Conservation (phyloP, 2,113 vertebrate genomes). For the Elephas maximus region DNA sequence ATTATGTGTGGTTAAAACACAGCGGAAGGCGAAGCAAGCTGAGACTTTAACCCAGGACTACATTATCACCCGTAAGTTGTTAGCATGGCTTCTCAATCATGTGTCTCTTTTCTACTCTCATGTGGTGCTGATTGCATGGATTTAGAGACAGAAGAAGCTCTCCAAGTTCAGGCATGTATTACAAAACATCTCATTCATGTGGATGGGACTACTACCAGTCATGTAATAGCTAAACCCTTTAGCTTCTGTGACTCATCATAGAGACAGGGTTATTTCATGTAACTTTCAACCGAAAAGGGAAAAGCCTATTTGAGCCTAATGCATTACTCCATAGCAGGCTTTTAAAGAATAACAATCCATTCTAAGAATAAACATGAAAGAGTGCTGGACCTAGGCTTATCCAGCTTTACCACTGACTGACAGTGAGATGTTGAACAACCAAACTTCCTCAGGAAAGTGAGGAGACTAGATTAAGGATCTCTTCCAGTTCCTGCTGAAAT, state of each 20-base stretch:
- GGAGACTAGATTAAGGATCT: neutral
- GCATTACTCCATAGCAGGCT: neutral
- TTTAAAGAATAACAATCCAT: conserved; percentile 50
- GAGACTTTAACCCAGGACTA: conserved; percentile 98
- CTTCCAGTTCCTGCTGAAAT: neutral
- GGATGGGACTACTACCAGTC: neutral
- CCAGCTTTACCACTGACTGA: neutral
- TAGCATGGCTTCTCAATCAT: neutral
- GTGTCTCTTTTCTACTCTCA: neutral
- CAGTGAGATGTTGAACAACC: neutral
- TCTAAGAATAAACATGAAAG: conserved; percentile 37
- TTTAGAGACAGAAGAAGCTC: conserved; percentile 26
- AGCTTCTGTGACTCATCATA: conserved; percentile 61
- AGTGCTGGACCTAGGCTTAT: neutral
- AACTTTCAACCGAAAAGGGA: conserved; percentile 36
- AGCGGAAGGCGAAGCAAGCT: conserved; percentile 95
- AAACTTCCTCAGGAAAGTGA: neutral
- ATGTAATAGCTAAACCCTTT: neutral
- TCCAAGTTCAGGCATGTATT: neutral
- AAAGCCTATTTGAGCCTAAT: conserved; percentile 27
- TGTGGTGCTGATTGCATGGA: neutral
- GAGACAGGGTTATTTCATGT: neutral
- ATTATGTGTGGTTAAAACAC: conserved; percentile 97
- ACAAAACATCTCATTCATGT: neutral
- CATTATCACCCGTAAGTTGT: conserved; percentile 97